phyloP scores from a whole-genome alignment of 2,797 vertebrate species.

The Poecilia velifera region DNA sequence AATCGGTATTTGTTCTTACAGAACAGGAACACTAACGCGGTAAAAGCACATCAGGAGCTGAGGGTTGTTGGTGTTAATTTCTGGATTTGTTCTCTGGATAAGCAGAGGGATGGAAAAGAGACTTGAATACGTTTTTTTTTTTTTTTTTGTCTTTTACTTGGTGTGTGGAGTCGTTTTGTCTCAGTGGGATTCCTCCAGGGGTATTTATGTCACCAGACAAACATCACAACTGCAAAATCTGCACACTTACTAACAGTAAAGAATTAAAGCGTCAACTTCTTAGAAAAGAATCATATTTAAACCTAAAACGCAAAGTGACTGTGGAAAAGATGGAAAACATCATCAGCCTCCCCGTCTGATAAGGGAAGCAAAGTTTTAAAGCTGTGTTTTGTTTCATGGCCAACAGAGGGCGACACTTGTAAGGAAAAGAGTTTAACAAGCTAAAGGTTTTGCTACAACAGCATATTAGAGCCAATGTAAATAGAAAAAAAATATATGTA shows the following conservation, averaged over 20 bases:
- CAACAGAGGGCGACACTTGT: neutral
- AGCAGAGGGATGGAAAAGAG: neutral
- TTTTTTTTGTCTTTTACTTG: neutral
- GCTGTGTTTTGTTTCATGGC: neutral
- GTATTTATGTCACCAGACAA: conserved; percentile 36
- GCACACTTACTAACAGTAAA: neutral
- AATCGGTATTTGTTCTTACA: conserved; percentile 25
- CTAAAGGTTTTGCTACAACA: neutral
- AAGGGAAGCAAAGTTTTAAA: neutral
- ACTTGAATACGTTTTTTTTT: neutral
- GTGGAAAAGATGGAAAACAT: neutral
- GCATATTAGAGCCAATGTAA: no score
- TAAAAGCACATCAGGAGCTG: conserved; percentile 23
- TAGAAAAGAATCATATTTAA: neutral
- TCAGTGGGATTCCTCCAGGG: neutral
- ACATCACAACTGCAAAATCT: neutral
- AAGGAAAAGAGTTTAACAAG: neutral
- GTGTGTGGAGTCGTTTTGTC: neutral
- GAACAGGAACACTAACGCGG: conserved; percentile 25
- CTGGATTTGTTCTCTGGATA: neutral
- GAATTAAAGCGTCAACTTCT: neutral
- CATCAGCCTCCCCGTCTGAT: neutral
- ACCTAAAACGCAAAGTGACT: neutral
- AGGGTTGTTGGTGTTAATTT: neutral
- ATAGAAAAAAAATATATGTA: no score